A percentile compares a stretch with the other conserved stretches of the same genome.
phyloP scores from a whole-genome alignment of 2,797 vertebrate genomes.

The Sebastes taczanowskii region DNA sequence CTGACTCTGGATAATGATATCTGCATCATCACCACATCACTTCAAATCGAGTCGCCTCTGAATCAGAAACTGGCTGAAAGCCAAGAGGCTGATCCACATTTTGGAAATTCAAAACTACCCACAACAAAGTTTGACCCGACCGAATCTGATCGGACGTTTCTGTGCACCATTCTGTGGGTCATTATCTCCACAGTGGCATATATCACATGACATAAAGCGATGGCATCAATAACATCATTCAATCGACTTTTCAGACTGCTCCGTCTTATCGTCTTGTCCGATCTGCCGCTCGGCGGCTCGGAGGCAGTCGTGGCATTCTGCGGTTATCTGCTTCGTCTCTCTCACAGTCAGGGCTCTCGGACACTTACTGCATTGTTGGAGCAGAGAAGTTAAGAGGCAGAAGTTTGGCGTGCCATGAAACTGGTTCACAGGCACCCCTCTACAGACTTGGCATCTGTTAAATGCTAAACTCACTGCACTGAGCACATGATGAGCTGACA shows the following conservation, averaged over 20 bases:
- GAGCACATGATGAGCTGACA: constrained; percentile 27
- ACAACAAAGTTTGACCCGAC: constrained; percentile 33
- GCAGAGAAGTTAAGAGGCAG: constrained; percentile 27
- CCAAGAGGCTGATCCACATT: constrained; percentile 19
- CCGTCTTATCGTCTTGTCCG: constrained; percentile 46
- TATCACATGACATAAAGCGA: constrained; percentile 16
- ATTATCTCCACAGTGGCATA: constrained; percentile 23
- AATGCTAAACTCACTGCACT: constrained; percentile 13
- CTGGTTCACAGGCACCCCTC: constrained; percentile 16
- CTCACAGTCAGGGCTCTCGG: constrained; percentile 8
- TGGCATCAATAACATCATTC: constrained; percentile 27
- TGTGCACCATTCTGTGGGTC: constrained; percentile 28
- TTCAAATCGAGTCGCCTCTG: constrained; percentile 18
- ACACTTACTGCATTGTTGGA: constrained; percentile 63
- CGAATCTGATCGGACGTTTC: constrained; percentile 33
- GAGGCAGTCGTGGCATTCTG: constrained; percentile 40
- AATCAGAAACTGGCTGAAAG: constrained; percentile 39
- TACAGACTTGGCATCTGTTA: constrained; percentile 15
- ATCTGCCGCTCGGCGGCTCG: constrained; percentile 45
- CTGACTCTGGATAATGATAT: background rate
- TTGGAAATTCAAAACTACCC: constrained; percentile 33
- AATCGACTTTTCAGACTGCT: constrained; percentile 21
- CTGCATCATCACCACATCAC: constrained; percentile 27
- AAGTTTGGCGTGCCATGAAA: constrained; percentile 25
- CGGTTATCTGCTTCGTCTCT: constrained; percentile 48